Conservation (phyloP, 1,140 invertebrate genomes). For the Heterodera schachtii region DNA sequence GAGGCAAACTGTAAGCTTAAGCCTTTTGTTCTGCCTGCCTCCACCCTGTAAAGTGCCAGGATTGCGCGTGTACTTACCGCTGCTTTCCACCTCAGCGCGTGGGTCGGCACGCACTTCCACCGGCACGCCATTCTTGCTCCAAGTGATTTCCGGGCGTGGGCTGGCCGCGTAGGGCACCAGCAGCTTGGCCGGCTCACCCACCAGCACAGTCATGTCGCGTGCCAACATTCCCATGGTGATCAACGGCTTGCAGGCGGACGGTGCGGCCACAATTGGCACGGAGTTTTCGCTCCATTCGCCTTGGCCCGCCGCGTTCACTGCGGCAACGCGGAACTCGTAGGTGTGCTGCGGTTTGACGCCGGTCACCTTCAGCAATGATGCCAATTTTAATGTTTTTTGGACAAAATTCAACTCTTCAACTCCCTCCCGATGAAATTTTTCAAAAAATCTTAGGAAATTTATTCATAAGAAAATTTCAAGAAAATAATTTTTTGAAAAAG, state of each 20-base stretch:
- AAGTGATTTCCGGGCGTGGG: conserved; percentile 82
- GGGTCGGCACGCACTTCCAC: conserved; percentile 74
- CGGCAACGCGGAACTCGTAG: conserved; percentile 94
- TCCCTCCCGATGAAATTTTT: too few relatives aligned
- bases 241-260: conserved; percentile 75
- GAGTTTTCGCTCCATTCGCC: conserved; percentile 87
- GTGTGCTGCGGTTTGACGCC: conserved; percentile 90
- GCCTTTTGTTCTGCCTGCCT: too few relatives aligned
- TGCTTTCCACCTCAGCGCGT: conserved; percentile 84
- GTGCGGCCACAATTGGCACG: conserved; percentile 83
- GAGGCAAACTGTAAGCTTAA: too few relatives aligned
- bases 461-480: too few relatives aligned
- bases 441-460: too few relatives aligned
- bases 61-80: conserved; percentile 57
- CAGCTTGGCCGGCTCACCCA: conserved; percentile 53
- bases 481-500: too few relatives aligned
- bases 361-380: conserved; percentile 70
- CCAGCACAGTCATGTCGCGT: conserved; percentile 45
- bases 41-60: too few relatives aligned
- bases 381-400: background rate
- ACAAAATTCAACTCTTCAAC: conserved; percentile 67
- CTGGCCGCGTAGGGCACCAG: conserved; percentile 75
- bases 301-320: conserved; percentile 89
- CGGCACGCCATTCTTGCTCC: conserved; percentile 83
- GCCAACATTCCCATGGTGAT: conserved; percentile 51